phyloP scores from a whole-genome alignment of 2,888 invertebrate species.

The Muschampia plurimacula region DNA sequence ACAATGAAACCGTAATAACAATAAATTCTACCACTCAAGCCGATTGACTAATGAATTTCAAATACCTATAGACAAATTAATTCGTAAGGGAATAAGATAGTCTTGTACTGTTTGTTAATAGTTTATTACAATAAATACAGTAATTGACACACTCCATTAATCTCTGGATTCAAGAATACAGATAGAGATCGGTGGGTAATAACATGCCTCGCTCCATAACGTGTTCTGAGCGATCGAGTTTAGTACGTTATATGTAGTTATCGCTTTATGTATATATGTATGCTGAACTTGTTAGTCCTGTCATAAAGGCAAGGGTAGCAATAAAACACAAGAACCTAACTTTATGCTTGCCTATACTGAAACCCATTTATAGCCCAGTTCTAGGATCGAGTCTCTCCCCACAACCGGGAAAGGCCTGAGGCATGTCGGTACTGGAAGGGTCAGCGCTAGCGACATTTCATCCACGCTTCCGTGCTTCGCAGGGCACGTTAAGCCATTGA shows the following conservation, averaged over 20 bases:
- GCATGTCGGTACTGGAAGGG: no score
- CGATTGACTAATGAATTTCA: conserved; percentile 36
- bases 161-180: conserved; percentile 34
- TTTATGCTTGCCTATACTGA: no score
- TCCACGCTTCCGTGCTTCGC: no score
- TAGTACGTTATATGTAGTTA: not conserved
- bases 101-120: conserved; percentile 34
- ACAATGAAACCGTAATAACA: conserved; percentile 29
- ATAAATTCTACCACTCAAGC: conserved; percentile 27
- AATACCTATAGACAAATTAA: conserved; percentile 37
- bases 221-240: conserved; percentile 21
- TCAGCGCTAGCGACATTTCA: no score
- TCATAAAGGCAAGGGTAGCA: not conserved
- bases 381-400: no score
- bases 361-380: no score
- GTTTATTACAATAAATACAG: conserved; percentile 37
- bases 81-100: conserved; percentile 36
- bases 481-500: no score
- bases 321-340: not conserved
- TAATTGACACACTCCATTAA: conserved; percentile 34
- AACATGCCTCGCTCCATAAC: conserved; percentile 33
- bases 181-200: conserved; percentile 33
- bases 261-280: not conserved
- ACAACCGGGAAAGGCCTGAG: no score
- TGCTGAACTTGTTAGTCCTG: not conserved